Evolutionary conservation across 1,140 invertebrate species (phyloP), one percentile per base, ranked within the genome.

Genomic region (Goniozus legneri): DNA sequence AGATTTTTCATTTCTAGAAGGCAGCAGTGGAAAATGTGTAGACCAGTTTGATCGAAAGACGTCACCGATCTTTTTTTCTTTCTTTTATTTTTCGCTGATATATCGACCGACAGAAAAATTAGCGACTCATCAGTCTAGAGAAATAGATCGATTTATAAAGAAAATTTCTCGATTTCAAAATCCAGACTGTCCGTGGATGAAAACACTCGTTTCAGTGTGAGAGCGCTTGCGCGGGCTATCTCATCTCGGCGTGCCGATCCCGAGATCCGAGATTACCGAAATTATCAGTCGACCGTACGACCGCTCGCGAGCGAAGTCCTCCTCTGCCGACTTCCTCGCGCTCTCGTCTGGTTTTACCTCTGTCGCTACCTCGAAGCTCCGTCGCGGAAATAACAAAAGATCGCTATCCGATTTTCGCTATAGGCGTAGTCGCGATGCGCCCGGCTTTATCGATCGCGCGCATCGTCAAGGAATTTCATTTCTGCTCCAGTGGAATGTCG

Each of bases 281-380:
- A 22, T 67, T 64, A 66, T 68, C 64, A 65, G 64, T 65, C 37
- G 50, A 14, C 39, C 41, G 13, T n/a, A n/a, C n/a, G n/a, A n/a
- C n/a, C n/a, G n/a, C n/a, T n/a, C n/a, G n/a, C n/a, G n/a, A n/a
- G 38, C 30, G 54, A 52, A 54, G 58, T 52, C 47, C 58, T 42
- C 47, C 42, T 46, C 41, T 39, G 53, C 42, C 44, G 35, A 54
- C 35, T 44, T 13, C 30, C 21, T 14, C 36, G 12, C n/a, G 35
- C 22, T 19, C 37, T 46, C 24, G 16, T 1, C 8, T 24, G 8
- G n/a, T 38, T 42, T 42, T 38, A 47, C 43, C 47, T 10, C 19
- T 27, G 3, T 6, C n/a, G n/a, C 38, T 47, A 47, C 33, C 16
- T 8, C 8, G 12, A 22, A 34, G 27, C 0, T 14, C 19, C 10